Evolutionary conservation across 2,888 invertebrate genomes (phyloP).

Genomic region (Drosophila austrosaltans): DNA sequence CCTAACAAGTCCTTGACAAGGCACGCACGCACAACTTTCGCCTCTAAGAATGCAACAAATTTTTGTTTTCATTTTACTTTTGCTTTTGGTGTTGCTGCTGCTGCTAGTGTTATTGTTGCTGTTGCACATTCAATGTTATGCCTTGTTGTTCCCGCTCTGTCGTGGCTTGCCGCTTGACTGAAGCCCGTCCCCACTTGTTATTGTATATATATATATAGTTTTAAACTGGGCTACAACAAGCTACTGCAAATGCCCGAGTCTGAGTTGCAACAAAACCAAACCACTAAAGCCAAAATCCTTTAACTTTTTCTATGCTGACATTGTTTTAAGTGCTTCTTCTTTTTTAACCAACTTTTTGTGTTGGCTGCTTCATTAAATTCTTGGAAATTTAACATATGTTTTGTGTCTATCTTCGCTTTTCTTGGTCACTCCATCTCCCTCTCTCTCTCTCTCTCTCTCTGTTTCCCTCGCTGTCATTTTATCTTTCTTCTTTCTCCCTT

Average conservation of each 20-base stretch:
- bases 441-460: not conserved
- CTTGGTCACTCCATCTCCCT: not conserved
- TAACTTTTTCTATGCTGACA: conserved; percentile 55
- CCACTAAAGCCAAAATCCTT: conserved; percentile 54
- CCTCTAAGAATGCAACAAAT: conserved; percentile 64
- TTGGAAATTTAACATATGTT: conserved; percentile 13
- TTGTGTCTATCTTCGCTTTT: conserved; percentile 5
- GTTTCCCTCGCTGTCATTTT: conserved; percentile 3
- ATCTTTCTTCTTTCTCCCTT: conserved; percentile 2
- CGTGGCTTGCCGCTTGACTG: conserved; percentile 8
- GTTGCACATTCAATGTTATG: conserved; percentile 17
- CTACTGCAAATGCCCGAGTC: not conserved
- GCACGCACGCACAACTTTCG: conserved; percentile 64
- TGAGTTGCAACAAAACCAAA: conserved; percentile 17
- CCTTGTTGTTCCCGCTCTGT: conserved; percentile 2
- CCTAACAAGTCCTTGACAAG: conserved; percentile 18
- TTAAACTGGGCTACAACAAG: conserved; percentile 15
- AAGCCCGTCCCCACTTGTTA: not conserved
- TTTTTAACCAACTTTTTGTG: conserved; percentile 22
- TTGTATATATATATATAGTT: conserved; percentile 9
- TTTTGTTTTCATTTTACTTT: conserved; percentile 35
- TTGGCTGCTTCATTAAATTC: conserved; percentile 44
- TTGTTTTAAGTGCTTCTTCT: conserved; percentile 45
- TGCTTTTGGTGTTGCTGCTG: not conserved
- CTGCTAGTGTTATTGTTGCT: conserved; percentile 33